Base-by-base conservation (phyloP, 2,888 invertebrate genomes). In the Aporophyla nigra region DNA sequence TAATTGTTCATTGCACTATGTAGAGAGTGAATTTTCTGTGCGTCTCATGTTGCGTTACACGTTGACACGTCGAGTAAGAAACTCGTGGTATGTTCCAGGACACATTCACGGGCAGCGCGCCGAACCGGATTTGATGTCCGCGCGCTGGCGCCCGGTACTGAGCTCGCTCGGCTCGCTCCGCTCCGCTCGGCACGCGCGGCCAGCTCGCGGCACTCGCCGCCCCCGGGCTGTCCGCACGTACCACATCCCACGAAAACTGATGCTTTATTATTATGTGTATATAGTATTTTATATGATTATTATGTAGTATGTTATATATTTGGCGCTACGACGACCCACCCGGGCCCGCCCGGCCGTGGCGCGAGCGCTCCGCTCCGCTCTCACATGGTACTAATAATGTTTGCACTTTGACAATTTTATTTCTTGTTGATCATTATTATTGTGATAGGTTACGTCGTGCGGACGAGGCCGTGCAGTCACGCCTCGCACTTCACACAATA, bases 121-220 rank as follows among this genome's bases (percentile, higher is more conserved):
- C 94, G 86, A 93, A 92, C 90, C 95, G 96, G 91, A 96, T 96
- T 95, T 96, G 96, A 96, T 96, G 93, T 89, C 90, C 87, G 89
- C 87, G 91, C 87, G 71, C 68, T 79, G 80, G 83, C 89, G 79
- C 88, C 88, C 80, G 80, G 87, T 80, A 89, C 90, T 90, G 92
- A 91, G 88, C 89, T 77, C 83, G 86, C 89, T 87, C 65, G 68
- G 68, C 76, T 59, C 76, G 86, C 83, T 87, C 76, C 65, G 76
- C 78, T 77, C 74, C 79, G 63, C 71, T 63, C 69, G 69, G 73
- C 71, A 33, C 74, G 68, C 75, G 77, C 71, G 78, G 78, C 59
- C 75, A 70, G 70, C 73, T 58, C 73, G 82, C 69, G 71, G 75
- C 73, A 51, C 62, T 67, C 72, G 61, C 77, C 80, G 73, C 74